Evolutionary conservation across 2,113 vertebrate species (phyloP), one percentile per base, ranked within the genome.

Genomic region (Megaceryle maxima): DNA sequence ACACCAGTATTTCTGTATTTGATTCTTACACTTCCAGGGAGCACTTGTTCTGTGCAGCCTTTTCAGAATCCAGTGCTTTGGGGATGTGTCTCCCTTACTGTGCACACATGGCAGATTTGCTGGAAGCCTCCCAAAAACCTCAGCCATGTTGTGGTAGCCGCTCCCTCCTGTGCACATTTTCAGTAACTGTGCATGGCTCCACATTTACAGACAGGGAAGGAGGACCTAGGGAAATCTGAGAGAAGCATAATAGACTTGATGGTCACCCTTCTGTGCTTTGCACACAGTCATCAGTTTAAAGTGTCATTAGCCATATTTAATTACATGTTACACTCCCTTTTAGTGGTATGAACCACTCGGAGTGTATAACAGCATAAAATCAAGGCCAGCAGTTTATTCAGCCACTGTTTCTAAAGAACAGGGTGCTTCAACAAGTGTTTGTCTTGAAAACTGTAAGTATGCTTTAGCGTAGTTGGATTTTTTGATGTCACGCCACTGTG

Each of bases 161-260:
- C 63, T 85, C 18, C 44, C 33, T 28, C 20, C 64, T 5, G 17
- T 43, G 53, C 59, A 21, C 33, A 3, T 67, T 68, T 26, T 48
- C 39, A 76, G 79, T 16, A 24, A 21, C 6, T 0, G 0, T n/a
- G 33, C 20, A 35, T 0, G 0, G 67, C 83, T 94, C 59, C 4
- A 1, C 2, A 4, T 19, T 29, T 55, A 41, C 62, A 66, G 50
- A 13, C 44, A 46, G 75, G n/a, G 31, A 70, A 25, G 68, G 17
- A 59, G 25, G 39, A 43, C 17, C 19, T 88, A 72, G 19, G n/a
- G n/a, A 64, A 75, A 68, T 26, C 33, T 66, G 87, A 72, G 59
- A 46, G 48, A 50, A 75, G 37, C 55, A 26, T 7, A 8, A 26
- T 39, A 13, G 67, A 41, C 28, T 10, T 66, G 48, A 20, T 46